Evolutionary conservation across 2,888 invertebrate species (phyloP).

Genomic region (Spilosoma lubricipeda): DNA sequence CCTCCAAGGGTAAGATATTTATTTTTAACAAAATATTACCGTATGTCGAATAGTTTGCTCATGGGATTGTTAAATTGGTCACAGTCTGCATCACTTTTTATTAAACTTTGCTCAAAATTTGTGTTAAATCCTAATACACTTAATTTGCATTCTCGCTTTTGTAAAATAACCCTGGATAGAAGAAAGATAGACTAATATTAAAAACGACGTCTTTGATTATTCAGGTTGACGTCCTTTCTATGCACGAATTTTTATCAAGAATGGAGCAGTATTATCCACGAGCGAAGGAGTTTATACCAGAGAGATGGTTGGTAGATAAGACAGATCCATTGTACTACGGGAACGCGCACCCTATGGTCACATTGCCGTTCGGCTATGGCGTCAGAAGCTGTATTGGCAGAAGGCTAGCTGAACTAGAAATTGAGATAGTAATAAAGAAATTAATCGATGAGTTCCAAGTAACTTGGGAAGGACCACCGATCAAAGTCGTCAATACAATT

Average conservation of each 20-base stretch:
- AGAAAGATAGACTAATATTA: neutral
- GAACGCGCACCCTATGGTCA: conserved; percentile 87
- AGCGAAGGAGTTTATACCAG: conserved; percentile 87
- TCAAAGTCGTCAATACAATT: conserved; percentile 65
- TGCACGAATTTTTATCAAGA: conserved; percentile 88
- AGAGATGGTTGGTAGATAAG: conserved; percentile 88
- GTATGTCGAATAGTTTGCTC: neutral
- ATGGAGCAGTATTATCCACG: conserved; percentile 85
- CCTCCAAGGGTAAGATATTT: neutral
- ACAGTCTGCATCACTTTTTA: neutral
- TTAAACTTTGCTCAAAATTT: neutral
- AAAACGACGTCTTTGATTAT: neutral
- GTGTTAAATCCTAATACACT: too few relatives aligned
- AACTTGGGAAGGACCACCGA: conserved; percentile 75
- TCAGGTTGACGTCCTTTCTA: neutral
- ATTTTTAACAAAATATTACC: neutral
- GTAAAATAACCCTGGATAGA: neutral
- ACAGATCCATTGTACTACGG: conserved; percentile 65
- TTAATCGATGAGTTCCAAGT: conserved; percentile 66
- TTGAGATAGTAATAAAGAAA: conserved; percentile 83
- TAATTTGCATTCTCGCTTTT: neutral
- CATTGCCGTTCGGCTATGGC: conserved; percentile 32
- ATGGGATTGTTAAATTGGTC: too few relatives aligned
- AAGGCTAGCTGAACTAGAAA: conserved; percentile 78
- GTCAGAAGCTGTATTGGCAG: too few relatives aligned